Conservation (phyloP, 2,113 vertebrate genomes). For the rat (Rattus norvegicus) region DNA sequence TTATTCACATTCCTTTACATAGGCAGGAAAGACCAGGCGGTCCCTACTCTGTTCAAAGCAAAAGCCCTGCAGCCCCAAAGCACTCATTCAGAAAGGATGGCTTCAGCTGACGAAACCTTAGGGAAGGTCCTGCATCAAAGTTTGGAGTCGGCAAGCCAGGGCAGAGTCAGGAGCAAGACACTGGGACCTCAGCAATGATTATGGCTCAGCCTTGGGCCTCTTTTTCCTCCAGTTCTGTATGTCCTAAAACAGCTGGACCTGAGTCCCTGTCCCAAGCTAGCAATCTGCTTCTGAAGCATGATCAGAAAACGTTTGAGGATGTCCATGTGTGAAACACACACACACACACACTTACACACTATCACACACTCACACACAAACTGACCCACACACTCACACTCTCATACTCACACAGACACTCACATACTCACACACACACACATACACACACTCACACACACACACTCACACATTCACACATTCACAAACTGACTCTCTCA, state of each 20-base stretch:
- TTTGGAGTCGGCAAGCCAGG: neutral
- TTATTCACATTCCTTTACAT: neutral
- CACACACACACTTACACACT: neutral
- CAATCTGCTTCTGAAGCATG: neutral
- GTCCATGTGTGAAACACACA: neutral
- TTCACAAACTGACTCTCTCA: too few relatives aligned
- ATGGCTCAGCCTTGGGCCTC: neutral
- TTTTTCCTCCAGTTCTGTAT: neutral
- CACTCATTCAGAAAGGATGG: neutral
- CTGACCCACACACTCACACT: too few relatives aligned
- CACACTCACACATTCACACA: too few relatives aligned
- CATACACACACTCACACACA: too few relatives aligned
- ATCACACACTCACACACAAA: neutral
- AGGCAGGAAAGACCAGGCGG: neutral
- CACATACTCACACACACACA: too few relatives aligned
- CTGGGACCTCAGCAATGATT: accelerated
- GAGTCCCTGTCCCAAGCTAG: neutral
- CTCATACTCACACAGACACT: neutral
- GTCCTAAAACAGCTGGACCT: neutral
- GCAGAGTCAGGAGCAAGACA: neutral
- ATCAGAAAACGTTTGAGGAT: accelerated
- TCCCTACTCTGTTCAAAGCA: neutral
- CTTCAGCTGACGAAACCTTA: neutral
- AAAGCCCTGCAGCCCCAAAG: neutral
- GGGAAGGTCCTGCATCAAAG: neutral